Base-by-base conservation (phyloP, 2,113 vertebrate genomes). In the Thinocorus orbignyianus region DNA sequence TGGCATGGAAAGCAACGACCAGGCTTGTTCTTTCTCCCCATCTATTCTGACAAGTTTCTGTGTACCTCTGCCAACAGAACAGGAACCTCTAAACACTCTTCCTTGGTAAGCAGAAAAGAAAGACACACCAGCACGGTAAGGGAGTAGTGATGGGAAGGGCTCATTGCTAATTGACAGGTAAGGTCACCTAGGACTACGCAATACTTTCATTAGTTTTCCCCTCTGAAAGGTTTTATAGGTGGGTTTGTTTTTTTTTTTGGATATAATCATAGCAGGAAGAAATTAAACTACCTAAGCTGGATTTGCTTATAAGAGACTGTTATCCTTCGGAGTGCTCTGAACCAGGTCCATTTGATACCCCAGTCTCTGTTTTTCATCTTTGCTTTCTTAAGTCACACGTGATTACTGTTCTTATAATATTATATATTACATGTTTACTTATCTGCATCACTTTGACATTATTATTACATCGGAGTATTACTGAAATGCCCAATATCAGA, bases 241-340 rank as follows among this genome's bases (percentile, higher is more conserved):
- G n/a, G n/a, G n/a, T n/a, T n/a, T n/a, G n/a, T 92, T 92, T 66
- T 81, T n/a, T 92, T 93, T 66, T 81, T n/a, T 26, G 86, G 39
- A 81, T 6, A 20, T 55, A 84, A 89, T 66, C 55, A 74, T 22
- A 81, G 28, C 46, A 64, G 60, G 51, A 93, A 88, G 37, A 92
- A 94, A 93, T 94, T 78, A 74, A 96, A 91, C 20, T 37, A 55
- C 55, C 41, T 87, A 68, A 91, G 42, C 65, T 92, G 86, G 55
- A 73, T 81, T 88, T 70, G 33, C 24, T 81, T 81, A 8, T 48
- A 77, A 42, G 60, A 62, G 71, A 37, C 51, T 69, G 4, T 39
- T 91, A 91, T 55, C 25, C 60, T 73, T 68, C 33, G 9, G 66
- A 83, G 30, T 35, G 42, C 42, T 60, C 41, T 68, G 81, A 81